Conservation (phyloP, 2,797 vertebrate species). For the Amblyraja radiata region DNA sequence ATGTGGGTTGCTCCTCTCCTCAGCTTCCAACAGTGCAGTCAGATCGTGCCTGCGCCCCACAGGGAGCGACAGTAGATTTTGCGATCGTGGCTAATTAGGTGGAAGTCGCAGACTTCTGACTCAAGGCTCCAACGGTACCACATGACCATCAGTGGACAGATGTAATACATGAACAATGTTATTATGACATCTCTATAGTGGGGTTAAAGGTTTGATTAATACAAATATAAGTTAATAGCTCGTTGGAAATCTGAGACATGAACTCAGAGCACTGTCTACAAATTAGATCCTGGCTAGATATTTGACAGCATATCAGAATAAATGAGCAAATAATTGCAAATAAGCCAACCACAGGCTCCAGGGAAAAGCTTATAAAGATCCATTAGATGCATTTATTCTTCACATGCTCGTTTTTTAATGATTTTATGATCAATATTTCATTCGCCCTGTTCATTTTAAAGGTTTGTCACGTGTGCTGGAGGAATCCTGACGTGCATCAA, state of each 20-base stretch:
- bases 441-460: not conserved
- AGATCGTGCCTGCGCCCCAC: too few relatives aligned
- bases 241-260: not conserved
- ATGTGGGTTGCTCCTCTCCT: too few relatives aligned
- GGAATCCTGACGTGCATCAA: not conserved
- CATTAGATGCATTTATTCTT: not conserved
- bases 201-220: not conserved
- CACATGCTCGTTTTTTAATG: not conserved
- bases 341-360: not conserved
- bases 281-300: not conserved
- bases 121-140: not conserved
- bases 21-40: too few relatives aligned
- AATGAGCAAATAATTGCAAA: not conserved
- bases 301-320: constrained; percentile 18
- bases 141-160: not conserved
- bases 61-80: not conserved
- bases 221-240: not conserved
- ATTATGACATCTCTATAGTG: not conserved
- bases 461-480: not conserved
- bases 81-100: not conserved
- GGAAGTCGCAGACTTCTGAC: not conserved
- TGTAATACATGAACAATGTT: not conserved
- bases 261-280: not conserved
- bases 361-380: constrained; percentile 1
- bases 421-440: constrained; percentile 11